phyloP scores from a whole-genome alignment of 2,113 vertebrate genomes.

The Donacobius atricapilla region DNA sequence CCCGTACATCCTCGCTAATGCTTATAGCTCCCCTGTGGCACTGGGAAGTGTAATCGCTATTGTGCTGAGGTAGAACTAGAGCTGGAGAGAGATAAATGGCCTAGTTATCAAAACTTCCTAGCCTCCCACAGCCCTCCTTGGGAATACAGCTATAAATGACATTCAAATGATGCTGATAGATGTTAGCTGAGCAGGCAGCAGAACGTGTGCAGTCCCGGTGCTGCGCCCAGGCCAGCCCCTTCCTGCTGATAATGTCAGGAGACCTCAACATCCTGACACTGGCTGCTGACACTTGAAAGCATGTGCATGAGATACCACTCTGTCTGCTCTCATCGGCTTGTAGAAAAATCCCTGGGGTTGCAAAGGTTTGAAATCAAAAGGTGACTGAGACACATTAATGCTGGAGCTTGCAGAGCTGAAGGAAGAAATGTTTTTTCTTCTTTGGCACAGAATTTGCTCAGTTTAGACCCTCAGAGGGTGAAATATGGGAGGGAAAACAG shows the following conservation, averaged over 20 bases:
- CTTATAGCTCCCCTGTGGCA: constrained; percentile 39
- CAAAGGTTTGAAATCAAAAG: not conserved
- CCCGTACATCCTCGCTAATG: constrained; percentile 27
- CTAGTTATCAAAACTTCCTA: constrained; percentile 61
- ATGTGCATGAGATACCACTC: not conserved
- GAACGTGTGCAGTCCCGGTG: accelerated
- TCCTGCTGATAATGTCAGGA: not conserved
- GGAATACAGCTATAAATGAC: constrained; percentile 54
- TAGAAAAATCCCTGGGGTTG: not conserved
- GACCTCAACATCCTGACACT: not conserved
- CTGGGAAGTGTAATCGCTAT: not conserved
- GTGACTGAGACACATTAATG: not conserved
- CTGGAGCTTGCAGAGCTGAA: not conserved
- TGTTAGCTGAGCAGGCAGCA: not conserved
- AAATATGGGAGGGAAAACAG: not conserved
- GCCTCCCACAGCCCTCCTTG: constrained; percentile 45
- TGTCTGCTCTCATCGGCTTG: not conserved
- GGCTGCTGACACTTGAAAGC: not conserved
- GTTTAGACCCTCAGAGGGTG: not conserved
- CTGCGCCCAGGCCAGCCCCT: accelerated
- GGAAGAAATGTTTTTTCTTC: not conserved
- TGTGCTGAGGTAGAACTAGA: constrained; percentile 31
- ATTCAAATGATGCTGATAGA: constrained; percentile 38
- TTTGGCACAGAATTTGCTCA: not conserved
- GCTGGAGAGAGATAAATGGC: constrained; percentile 59